Percentiles rank a stretch among this genome's conserved stretches.
Conservation (phyloP, 2,113 vertebrate species). For the Hypomesus transpacificus region DNA sequence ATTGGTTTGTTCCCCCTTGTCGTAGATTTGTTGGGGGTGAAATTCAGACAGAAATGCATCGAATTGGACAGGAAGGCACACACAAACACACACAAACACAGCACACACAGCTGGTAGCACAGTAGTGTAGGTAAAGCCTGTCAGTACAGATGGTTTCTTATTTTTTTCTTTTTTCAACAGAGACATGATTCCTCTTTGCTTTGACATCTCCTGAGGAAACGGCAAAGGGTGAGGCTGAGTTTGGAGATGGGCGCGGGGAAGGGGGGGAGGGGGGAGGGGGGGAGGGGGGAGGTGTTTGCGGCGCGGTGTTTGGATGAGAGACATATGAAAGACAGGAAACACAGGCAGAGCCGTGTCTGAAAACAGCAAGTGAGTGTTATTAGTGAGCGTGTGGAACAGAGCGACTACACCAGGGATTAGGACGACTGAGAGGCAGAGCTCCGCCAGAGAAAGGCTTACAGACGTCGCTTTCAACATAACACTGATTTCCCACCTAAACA, state of each 20-base stretch:
- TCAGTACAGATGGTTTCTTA: constrained; percentile 32
- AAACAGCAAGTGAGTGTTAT: constrained; percentile 42
- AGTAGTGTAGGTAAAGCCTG: constrained; percentile 11
- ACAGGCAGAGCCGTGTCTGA: constrained; percentile 45
- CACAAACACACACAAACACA: constrained; percentile 4
- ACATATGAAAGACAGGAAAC: constrained; percentile 48
- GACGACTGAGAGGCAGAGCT: constrained; percentile 35
- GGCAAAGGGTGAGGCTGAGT: neutral
- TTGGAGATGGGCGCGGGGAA: neutral
- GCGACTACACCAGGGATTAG: constrained; percentile 45
- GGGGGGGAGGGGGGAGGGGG: neutral
- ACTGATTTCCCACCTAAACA: constrained; percentile 26
- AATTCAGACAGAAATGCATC: constrained; percentile 25
- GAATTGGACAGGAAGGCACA: neutral
- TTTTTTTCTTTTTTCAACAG: constrained; percentile 6
- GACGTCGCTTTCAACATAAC: constrained; percentile 49
- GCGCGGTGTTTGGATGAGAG: constrained; percentile 16
- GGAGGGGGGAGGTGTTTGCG: neutral
- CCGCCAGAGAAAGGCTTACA: constrained; percentile 32
- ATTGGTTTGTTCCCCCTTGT: constrained; percentile 19
- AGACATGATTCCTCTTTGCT: constrained; percentile 43
- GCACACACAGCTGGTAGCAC: constrained; percentile 9
- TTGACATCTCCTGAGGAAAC: constrained; percentile 39
- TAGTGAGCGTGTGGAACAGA: constrained; percentile 41
- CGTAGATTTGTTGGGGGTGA: constrained; percentile 9